Evolutionary conservation across 1,140 invertebrate species (phyloP), one percentile per base, ranked within the genome.

Genomic region (Bombus pascuorum): DNA sequence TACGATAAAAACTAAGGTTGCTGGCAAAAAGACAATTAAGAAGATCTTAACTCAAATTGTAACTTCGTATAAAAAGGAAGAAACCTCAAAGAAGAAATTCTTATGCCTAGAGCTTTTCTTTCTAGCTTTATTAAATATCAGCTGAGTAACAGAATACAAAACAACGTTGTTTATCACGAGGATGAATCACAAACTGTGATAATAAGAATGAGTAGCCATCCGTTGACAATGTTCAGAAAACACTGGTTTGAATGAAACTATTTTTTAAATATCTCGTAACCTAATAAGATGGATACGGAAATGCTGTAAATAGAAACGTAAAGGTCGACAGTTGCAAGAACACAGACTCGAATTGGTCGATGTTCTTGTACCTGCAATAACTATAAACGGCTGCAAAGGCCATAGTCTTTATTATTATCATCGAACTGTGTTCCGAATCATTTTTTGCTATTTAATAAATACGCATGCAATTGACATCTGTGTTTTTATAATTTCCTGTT

Each of bases 321-420:
- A 78, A 78, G 59, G 59, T 78, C 59, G 76, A 78, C n/a, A 22
- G 57, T 42, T 32, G n/a, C 28, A 39, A 65, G 75, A 77, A 44
- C 39, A 4, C 10, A 8, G 9, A 34, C 47, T 53, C 47, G 47
- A 22, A 22, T 53, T 22, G 47, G 5, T 53, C 47, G 0, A 6
- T 53, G 47, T 53, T 22, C 47, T 53, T 8, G 47, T 22, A 8
- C 47, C 47, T 53, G 47, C 47, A 2, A 22, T 8, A 5, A 22
- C 47, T 8, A 53, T 53, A 53, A 53, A 22, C 47, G 47, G 47
- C 18, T 22, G 18, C 6, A 53, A 53, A 53, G 47, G 47, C 18
- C 47, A 53, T 22, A 53, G 47, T 8, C 47, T 53, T 22, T 22
- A 22, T 6, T 0, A 53, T 22, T 6, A 6, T 18, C 37, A 2